phyloP scores from a whole-genome alignment of 1,140 invertebrate genomes.

The Homalodisca vitripennis region DNA sequence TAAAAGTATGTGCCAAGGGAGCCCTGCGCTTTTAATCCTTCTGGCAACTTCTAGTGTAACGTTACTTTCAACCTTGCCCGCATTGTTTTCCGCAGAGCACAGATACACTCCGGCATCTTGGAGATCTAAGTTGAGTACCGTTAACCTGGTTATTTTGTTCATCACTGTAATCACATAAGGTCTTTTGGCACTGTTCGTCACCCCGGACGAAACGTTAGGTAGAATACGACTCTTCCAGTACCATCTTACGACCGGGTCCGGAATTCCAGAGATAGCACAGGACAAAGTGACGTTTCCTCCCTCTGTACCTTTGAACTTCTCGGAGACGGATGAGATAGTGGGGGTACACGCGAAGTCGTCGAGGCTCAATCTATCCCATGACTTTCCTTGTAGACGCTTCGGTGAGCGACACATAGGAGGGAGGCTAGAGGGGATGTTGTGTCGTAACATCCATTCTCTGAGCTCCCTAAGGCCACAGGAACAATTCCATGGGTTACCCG shows the following conservation, averaged over 20 bases:
- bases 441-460: constrained; percentile 71
- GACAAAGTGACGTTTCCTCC: constrained; percentile 71
- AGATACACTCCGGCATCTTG: constrained; percentile 71
- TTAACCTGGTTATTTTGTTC: constrained; percentile 62
- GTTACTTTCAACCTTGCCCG: constrained; percentile 67
- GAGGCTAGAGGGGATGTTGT: constrained; percentile 69
- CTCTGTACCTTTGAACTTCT: constrained; percentile 54
- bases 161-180: constrained; percentile 35
- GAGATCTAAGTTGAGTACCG: constrained; percentile 64
- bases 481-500: constrained; percentile 80
- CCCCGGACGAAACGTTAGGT: constrained; percentile 52
- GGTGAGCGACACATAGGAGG: constrained; percentile 67
- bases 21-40: constrained; percentile 46
- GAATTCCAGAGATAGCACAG: constrained; percentile 67
- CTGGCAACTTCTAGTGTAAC: constrained; percentile 64
- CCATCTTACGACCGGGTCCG: constrained; percentile 63
- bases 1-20: constrained; percentile 54
- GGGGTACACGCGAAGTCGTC: constrained; percentile 81
- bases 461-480: constrained; percentile 71
- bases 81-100: constrained; percentile 74
- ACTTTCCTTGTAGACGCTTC: constrained; percentile 55
- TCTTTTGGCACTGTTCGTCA: constrained; percentile 42
- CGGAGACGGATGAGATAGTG: constrained; percentile 48
- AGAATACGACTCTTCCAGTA: constrained; percentile 52
- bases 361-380: constrained; percentile 72